Conservation (phyloP, 2,888 invertebrate species). For the Axea sp. region DNA sequence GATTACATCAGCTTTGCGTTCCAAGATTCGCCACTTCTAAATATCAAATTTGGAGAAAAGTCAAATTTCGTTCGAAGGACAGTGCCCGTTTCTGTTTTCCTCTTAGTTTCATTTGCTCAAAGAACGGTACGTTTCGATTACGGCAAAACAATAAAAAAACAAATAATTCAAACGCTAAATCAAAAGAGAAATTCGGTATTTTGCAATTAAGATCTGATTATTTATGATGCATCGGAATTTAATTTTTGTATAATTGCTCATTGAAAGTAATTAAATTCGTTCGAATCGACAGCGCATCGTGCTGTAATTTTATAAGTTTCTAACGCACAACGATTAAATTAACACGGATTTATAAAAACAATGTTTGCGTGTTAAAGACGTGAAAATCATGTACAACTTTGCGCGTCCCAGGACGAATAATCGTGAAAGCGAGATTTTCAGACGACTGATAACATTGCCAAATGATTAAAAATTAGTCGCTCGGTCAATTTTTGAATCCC, state of each 20-base stretch:
- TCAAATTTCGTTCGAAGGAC: no score
- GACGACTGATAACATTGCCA: no score
- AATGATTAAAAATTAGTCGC: no score
- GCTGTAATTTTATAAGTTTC: slow-evolving; percentile 43
- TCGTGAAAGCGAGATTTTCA: slow-evolving; percentile 35
- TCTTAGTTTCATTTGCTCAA: no score
- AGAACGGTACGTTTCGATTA: no score
- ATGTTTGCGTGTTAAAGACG: slow-evolving; percentile 25
- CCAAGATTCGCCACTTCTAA: no score
- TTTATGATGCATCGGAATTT: slow-evolving; percentile 15
- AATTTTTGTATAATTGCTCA: slow-evolving; percentile 46
- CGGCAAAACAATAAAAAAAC: no score
- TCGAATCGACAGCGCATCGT: slow-evolving; percentile 13
- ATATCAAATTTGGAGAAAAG: no score
- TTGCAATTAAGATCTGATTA: slow-evolving; percentile 32
- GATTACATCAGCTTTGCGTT: no score
- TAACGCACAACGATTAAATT: slow-evolving; percentile 44
- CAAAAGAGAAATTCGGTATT: slow-evolving; percentile 21
- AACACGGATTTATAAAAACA: slow-evolving; percentile 35
- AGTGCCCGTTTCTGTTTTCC: no score
- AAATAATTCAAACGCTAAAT: no score
- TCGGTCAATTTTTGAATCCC: no score
- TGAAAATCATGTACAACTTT: slow-evolving; percentile 26
- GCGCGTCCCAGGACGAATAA: slow-evolving; percentile 16
- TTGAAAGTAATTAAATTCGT: slow-evolving; percentile 50